These are phyloP conservation scores for Crenuchus spilurus DNA, from an alignment of 2,797 vertebrate genomes.

Conservation along the genomic window DNA sequence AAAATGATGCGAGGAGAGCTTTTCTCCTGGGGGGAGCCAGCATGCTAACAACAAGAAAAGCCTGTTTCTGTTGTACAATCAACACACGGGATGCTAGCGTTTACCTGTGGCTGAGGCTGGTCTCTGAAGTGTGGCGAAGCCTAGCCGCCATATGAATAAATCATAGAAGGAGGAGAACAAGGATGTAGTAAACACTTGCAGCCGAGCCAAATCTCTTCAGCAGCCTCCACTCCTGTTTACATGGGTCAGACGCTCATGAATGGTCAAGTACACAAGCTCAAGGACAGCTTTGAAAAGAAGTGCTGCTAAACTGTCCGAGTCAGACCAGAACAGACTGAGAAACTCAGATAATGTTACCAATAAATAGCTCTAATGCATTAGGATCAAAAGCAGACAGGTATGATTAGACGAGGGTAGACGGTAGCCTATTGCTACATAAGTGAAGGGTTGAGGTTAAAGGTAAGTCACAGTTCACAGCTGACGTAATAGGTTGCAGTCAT, in stretches of 20 bases:
- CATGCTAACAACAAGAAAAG: background rate
- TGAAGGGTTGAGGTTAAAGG: no score
- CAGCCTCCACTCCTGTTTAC: background rate
- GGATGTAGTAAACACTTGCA: constrained; percentile 60
- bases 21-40: background rate
- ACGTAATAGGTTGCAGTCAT: no score
- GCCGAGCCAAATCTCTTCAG: background rate
- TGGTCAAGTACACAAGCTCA: background rate
- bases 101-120: constrained; percentile 32
- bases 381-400: background rate
- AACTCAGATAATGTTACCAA: background rate
- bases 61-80: background rate
- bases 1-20: constrained; percentile 3
- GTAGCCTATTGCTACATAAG: no score
- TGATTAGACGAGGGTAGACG: background rate
- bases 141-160: constrained; percentile 68
- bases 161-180: constrained; percentile 51
- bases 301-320: background rate
- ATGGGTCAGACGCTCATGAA: background rate
- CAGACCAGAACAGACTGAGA: background rate
- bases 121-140: constrained; percentile 36
- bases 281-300: background rate
- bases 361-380: background rate
- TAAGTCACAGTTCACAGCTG: no score
- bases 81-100: background rate